Percentiles rank a stretch among this genome's conserved stretches.
These are phyloP conservation scores for Nematostella vectensis DNA, from an alignment of 92 coral and sea anemone species.

Conservation along the genomic window DNA sequence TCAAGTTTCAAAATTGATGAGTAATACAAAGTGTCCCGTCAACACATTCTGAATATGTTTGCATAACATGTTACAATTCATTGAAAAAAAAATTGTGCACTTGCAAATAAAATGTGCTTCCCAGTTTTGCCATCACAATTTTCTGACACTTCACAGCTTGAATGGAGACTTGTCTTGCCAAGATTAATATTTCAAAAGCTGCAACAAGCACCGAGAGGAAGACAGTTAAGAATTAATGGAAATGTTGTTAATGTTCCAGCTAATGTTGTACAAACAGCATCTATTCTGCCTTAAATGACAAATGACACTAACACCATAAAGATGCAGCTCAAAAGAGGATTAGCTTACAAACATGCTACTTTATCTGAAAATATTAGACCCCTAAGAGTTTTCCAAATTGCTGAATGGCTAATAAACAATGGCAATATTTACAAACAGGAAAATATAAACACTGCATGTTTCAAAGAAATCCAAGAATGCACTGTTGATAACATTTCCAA, in stretches of 20 bases:
- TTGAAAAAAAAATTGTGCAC: slow-evolving; percentile 44
- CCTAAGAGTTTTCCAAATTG: slow-evolving; percentile 40
- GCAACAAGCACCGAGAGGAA: slow-evolving; percentile 35
- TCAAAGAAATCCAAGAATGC: not conserved
- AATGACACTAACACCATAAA: slow-evolving; percentile 42
- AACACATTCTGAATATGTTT: slow-evolving; percentile 32
- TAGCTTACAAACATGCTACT: too few relatives aligned
- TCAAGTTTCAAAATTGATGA: slow-evolving; percentile 28
- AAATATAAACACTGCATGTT: slow-evolving; percentile 15
- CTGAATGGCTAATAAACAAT: slow-evolving; percentile 41
- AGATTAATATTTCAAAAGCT: slow-evolving; percentile 30
- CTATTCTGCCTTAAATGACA: slow-evolving; percentile 21
- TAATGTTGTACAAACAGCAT: not conserved
- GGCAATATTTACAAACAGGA: slow-evolving; percentile 31
- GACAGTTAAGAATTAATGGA: slow-evolving; percentile 24
- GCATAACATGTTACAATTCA: slow-evolving; percentile 37
- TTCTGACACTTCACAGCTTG: not conserved
- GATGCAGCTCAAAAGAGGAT: slow-evolving; percentile 41
- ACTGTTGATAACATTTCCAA: too few relatives aligned
- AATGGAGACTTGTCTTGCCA: slow-evolving; percentile 10
- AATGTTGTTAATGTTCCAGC: slow-evolving; percentile 42
- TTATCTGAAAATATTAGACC: slow-evolving; percentile 31
- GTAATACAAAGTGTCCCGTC: slow-evolving; percentile 31
- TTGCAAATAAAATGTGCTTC: slow-evolving; percentile 44
- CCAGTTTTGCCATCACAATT: slow-evolving; percentile 31